A percentile compares a stretch with the other conserved stretches of the same genome.
Evolutionary conservation across 1,140 invertebrate species (phyloP).

Genomic region (Hycleus phaleratus): DNA sequence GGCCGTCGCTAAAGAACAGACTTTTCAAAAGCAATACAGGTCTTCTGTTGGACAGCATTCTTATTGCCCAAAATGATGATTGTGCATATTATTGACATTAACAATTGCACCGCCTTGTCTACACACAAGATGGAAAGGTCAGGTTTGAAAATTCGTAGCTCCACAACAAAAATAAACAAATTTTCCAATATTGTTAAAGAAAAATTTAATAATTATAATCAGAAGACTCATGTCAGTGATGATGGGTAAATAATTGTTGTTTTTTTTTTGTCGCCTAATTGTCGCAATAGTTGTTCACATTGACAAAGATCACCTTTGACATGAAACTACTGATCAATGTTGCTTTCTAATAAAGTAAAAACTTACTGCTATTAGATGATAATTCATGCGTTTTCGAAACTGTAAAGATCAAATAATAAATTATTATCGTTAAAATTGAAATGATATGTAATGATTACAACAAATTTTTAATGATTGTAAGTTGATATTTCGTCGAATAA

Average conservation of each 20-base stretch:
- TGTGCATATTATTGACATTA: constrained; percentile 31
- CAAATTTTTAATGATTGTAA: not conserved
- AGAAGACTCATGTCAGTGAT: not conserved
- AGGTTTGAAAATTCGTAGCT: constrained; percentile 9
- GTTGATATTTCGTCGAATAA: not conserved
- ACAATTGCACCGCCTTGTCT: constrained; percentile 34
- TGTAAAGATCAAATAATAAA: constrained; percentile 29
- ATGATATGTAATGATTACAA: no score
- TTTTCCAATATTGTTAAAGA: not conserved
- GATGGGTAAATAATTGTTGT: not conserved
- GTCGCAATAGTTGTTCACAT: no score
- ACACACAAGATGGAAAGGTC: constrained; percentile 25
- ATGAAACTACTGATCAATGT: constrained; percentile 18
- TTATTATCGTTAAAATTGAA: constrained; percentile 18
- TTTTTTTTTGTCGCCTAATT: not conserved
- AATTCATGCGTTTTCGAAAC: constrained; percentile 32
- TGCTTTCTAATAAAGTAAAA: constrained; percentile 19
- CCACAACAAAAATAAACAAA: not conserved
- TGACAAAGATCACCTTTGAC: constrained; percentile 8
- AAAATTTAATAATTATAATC: not conserved
- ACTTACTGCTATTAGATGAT: constrained; percentile 33
- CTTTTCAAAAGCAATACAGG: constrained; percentile 18
- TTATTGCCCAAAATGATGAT: constrained; percentile 31
- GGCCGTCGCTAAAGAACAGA: constrained; percentile 15
- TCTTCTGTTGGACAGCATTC: constrained; percentile 24